These are phyloP conservation scores for Hyperoplus immaculatus DNA, from an alignment of 2,797 vertebrate genomes.

Conservation along the genomic window DNA sequence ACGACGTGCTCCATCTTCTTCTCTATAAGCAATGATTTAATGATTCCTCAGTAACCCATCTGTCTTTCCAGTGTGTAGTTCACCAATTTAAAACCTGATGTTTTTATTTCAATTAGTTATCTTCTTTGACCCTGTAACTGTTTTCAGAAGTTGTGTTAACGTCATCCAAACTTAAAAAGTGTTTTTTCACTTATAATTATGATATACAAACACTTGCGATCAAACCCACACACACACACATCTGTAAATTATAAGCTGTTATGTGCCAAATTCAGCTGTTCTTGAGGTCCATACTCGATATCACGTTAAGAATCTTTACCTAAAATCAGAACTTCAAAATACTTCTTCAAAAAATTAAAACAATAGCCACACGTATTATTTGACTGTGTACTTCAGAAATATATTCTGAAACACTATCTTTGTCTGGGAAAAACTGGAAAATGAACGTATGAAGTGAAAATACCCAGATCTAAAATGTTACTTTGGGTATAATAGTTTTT, in stretches of 20 bases:
- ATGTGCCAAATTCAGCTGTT: slow-evolving; percentile 4
- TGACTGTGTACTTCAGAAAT: not conserved
- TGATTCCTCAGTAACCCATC: slow-evolving; percentile 16
- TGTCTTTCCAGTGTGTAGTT: slow-evolving; percentile 15
- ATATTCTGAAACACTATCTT: not conserved
- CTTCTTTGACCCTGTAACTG: not conserved
- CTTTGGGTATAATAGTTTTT: not conserved
- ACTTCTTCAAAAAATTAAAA: slow-evolving; percentile 11
- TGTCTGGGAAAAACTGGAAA: not conserved
- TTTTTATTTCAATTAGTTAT: slow-evolving; percentile 4
- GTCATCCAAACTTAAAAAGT: too few relatives aligned
- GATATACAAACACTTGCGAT: too few relatives aligned
- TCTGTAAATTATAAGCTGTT: not conserved
- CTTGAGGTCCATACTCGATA: not conserved
- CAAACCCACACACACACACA: not conserved
- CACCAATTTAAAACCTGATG: slow-evolving; percentile 16
- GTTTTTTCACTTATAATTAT: too few relatives aligned
- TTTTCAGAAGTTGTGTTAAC: not conserved
- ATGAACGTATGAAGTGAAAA: slow-evolving; percentile 12
- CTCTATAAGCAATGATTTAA: slow-evolving; percentile 4
- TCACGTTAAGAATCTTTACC: not conserved
- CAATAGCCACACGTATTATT: not conserved
- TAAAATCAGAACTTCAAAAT: not conserved
- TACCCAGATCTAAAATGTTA: slow-evolving; percentile 14
- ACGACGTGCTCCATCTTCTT: not conserved